phyloP scores from a whole-genome alignment of 1,140 invertebrate species.

The Leptinotarsa undecemlineata region DNA sequence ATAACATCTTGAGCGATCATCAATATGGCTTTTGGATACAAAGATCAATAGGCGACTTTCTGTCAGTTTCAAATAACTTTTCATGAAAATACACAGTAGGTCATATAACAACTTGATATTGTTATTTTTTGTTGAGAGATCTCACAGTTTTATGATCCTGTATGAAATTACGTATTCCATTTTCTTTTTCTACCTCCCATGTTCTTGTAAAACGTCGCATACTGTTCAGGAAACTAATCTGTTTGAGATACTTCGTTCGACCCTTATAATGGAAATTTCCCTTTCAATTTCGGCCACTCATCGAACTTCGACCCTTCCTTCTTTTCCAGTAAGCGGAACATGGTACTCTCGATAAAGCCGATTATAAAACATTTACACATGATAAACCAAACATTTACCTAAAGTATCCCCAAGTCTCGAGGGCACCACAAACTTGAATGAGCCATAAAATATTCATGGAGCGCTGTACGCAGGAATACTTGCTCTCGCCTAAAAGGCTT shows the following conservation, averaged over 20 bases:
- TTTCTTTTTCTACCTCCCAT: too few relatives aligned
- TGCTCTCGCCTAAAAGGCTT: constrained; percentile 18
- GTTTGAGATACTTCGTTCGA: neutral
- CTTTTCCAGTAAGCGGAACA: neutral
- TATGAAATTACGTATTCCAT: too few relatives aligned
- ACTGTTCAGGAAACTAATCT: too few relatives aligned
- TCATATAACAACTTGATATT: too few relatives aligned
- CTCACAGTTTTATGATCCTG: too few relatives aligned
- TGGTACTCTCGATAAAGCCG: constrained; percentile 13
- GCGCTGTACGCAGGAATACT: neutral
- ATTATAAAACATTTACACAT: constrained; percentile 23
- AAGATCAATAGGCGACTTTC: too few relatives aligned
- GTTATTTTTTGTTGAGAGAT: too few relatives aligned
- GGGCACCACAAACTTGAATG: constrained; percentile 19
- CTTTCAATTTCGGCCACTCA: neutral
- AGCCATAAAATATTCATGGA: constrained; percentile 20
- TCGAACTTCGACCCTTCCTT: constrained; percentile 1
- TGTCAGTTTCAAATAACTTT: too few relatives aligned
- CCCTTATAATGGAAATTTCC: neutral
- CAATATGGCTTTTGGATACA: too few relatives aligned
- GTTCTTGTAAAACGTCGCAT: too few relatives aligned
- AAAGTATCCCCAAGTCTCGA: constrained; percentile 15
- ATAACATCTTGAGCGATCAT: too few relatives aligned
- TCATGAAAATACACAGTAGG: too few relatives aligned
- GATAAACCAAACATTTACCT: constrained; percentile 23